Conservation (phyloP, 2,888 invertebrate species). For the Scaptomyza reducta region DNA sequence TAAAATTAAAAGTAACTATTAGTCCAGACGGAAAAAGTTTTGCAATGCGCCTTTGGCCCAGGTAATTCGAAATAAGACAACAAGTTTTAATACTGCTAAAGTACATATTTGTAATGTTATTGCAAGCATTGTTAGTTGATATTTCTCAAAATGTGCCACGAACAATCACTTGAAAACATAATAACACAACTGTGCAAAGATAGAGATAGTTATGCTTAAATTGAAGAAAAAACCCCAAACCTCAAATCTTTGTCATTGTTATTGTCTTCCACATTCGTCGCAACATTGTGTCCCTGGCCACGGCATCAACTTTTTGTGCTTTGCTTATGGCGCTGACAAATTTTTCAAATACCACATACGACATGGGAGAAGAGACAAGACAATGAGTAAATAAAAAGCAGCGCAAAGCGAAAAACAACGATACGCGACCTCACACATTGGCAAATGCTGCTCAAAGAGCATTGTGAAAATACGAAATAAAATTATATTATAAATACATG, state of each 20-base stretch:
- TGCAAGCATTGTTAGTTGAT: slow-evolving; percentile 22
- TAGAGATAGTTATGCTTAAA: slow-evolving; percentile 10
- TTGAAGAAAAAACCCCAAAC: slow-evolving; percentile 12
- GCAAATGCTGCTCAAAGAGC: slow-evolving; percentile 22
- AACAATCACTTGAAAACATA: background rate
- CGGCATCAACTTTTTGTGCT: slow-evolving; percentile 39
- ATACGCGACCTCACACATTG: slow-evolving; percentile 54
- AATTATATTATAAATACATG: slow-evolving; percentile 29
- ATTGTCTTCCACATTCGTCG: slow-evolving; percentile 12
- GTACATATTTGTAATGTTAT: slow-evolving; percentile 13
- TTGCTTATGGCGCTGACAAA: slow-evolving; percentile 44
- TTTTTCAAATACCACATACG: slow-evolving; percentile 46
- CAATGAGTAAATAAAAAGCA: slow-evolving; percentile 12
- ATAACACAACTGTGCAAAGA: background rate
- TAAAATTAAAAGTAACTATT: slow-evolving; percentile 29
- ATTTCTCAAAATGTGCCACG: slow-evolving; percentile 8
- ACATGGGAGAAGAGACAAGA: slow-evolving; percentile 15
- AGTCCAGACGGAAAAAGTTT: slow-evolving; percentile 16
- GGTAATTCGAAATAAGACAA: slow-evolving; percentile 29
- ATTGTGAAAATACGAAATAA: slow-evolving; percentile 23
- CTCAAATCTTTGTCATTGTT: slow-evolving; percentile 27
- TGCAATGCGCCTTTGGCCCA: slow-evolving; percentile 40
- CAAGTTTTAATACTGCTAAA: slow-evolving; percentile 23
- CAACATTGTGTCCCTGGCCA: slow-evolving; percentile 45
- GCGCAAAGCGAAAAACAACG: slow-evolving; percentile 4